Evolutionary conservation across 2,113 vertebrate genomes (phyloP).

Genomic region (Shinisaurus crocodilurus): DNA sequence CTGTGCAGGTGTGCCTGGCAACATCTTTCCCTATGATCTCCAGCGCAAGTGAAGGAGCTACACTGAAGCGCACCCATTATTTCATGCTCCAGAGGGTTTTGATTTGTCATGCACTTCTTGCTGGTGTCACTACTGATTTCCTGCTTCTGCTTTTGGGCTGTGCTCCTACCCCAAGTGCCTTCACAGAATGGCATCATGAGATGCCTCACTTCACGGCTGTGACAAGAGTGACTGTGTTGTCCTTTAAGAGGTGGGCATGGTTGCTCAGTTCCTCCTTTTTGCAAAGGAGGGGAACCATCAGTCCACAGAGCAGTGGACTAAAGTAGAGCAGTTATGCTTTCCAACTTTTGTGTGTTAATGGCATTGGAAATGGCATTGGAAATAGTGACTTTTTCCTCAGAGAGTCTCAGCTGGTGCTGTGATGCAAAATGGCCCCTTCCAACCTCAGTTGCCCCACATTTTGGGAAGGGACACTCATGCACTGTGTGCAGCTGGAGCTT

Average conservation of each 20-base stretch:
- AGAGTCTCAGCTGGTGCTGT: neutral
- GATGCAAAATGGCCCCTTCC: too few relatives aligned
- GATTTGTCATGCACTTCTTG: neutral
- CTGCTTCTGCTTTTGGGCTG: neutral
- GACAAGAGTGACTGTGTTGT: too few relatives aligned
- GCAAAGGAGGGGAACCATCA: neutral
- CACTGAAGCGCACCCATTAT: neutral
- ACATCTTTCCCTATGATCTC: neutral
- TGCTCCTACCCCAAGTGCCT: neutral
- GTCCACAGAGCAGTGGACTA: neutral
- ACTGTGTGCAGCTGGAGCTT: neutral
- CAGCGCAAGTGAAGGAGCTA: too few relatives aligned
- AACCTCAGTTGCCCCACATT: neutral
- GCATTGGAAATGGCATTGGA: too few relatives aligned
- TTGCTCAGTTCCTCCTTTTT: neutral
- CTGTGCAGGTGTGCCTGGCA: too few relatives aligned
- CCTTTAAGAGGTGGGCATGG: neutral
- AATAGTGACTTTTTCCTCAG: neutral
- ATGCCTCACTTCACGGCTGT: neutral
- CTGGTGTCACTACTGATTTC: neutral
- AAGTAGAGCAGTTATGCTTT: neutral
- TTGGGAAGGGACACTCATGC: neutral
- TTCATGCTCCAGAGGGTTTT: neutral
- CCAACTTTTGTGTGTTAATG: neutral
- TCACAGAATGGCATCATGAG: too few relatives aligned